Percentiles rank a stretch among this genome's conserved stretches.
Evolutionary conservation across 2,113 vertebrate genomes (phyloP).

Genomic region (Antennarius striatus): DNA sequence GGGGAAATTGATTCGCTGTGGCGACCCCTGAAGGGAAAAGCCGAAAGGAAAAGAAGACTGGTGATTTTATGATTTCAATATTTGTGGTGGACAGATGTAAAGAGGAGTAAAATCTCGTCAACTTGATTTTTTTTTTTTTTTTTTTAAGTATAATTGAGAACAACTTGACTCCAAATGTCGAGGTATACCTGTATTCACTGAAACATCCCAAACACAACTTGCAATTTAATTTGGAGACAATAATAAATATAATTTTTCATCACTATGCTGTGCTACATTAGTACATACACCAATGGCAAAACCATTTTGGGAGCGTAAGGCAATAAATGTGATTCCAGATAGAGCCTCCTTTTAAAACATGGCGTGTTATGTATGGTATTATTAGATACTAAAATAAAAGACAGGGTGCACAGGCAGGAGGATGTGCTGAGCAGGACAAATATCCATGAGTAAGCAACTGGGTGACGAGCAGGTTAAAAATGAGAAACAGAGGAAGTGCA

Average conservation of each 20-base stretch:
- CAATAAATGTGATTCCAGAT: conserved; percentile 17
- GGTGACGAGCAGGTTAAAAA: conserved; percentile 45
- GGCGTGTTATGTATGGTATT: conserved; percentile 5
- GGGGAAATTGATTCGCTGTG: too few species aligned
- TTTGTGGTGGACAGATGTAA: too few species aligned
- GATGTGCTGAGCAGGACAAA: conserved; percentile 47
- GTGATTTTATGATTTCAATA: too few species aligned
- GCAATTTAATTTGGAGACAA: not conserved
- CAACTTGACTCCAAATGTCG: too few species aligned
- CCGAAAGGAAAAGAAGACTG: too few species aligned
- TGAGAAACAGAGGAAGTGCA: not conserved
- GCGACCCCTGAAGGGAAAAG: too few species aligned
- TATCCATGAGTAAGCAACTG: conserved; percentile 46
- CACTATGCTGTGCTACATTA: not conserved
- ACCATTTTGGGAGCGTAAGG: conserved; percentile 19
- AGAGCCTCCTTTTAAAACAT: conserved; percentile 5
- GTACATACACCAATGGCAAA: not conserved
- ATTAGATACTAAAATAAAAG: conserved; percentile 40
- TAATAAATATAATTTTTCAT: not conserved
- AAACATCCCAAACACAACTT: too few species aligned
- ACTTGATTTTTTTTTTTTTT: too few species aligned
- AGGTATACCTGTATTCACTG: too few species aligned
- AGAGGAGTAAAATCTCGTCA: too few species aligned
- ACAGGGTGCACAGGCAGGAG: conserved; percentile 12
- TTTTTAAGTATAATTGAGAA: too few species aligned